Evolutionary conservation across 2,888 invertebrate species (phyloP).

Genomic region (Cistogaster globosa): DNA sequence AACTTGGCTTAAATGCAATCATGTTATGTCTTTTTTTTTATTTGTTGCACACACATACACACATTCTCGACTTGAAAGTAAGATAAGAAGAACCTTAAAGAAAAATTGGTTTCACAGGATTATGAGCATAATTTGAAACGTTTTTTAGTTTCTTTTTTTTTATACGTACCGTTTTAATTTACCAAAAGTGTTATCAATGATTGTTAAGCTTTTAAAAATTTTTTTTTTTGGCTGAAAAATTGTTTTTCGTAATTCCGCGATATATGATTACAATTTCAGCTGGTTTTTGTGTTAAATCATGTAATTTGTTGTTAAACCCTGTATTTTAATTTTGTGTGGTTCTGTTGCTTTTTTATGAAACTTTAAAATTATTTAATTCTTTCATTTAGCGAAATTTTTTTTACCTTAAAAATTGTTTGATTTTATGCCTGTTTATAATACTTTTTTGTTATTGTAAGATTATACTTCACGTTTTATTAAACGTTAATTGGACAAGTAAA

Average conservation of each 20-base stretch:
- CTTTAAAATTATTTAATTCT: conserved; percentile 31
- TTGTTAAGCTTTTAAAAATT: conserved; percentile 33
- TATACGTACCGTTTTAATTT: conserved; percentile 36
- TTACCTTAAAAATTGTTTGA: conserved; percentile 38
- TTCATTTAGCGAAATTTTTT: conserved; percentile 33
- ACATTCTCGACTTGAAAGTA: conserved; percentile 25
- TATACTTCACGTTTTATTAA: conserved; percentile 38
- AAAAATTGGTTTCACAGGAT: conserved; percentile 66
- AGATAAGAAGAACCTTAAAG: conserved; percentile 26
- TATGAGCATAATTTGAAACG: conserved; percentile 53
- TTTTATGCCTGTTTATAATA: conserved; percentile 44
- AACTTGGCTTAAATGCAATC: conserved; percentile 71
- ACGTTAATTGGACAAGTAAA: conserved; percentile 73
- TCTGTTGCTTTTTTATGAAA: conserved; percentile 10
- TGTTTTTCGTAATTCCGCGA: conserved; percentile 61
- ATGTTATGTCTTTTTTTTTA: conserved; percentile 51
- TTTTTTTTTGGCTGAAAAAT: background rate
- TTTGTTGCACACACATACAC: conserved; percentile 25
- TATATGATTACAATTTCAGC: conserved; percentile 57
- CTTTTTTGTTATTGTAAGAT: conserved; percentile 57
- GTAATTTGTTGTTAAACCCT: conserved; percentile 67
- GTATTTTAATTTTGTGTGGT: conserved; percentile 57
- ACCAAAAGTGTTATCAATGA: conserved; percentile 58
- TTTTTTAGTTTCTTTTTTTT: background rate
- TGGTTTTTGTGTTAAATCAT: conserved; percentile 61